phyloP scores from a whole-genome alignment of 2,888 invertebrate genomes.

The Ophion slaviceki region DNA sequence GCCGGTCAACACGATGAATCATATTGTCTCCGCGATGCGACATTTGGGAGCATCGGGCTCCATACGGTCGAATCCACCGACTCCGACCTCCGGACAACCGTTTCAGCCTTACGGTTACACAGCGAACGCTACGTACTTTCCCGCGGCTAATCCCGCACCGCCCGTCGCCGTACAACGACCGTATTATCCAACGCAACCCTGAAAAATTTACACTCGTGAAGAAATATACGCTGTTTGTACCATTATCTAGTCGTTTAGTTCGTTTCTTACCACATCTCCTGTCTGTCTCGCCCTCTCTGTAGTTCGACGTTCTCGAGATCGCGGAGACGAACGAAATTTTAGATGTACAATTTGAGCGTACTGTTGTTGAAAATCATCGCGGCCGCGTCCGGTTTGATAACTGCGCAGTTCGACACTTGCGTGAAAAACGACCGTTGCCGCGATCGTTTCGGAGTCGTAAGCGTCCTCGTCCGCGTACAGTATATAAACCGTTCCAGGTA shows the following conservation, averaged over 20 bases:
- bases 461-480: constrained; percentile 78
- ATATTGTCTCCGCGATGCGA: constrained; percentile 78
- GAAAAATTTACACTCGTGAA: constrained; percentile 46
- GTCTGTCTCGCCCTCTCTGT: neutral
- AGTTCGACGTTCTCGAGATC: neutral
- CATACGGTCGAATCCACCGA: constrained; percentile 74
- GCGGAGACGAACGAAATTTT: constrained; percentile 5
- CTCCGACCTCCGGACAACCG: constrained; percentile 72
- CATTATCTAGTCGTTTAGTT: constrained; percentile 3
- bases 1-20: constrained; percentile 79
- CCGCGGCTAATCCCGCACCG: constrained; percentile 76
- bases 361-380: constrained; percentile 61
- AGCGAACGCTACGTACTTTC: constrained; percentile 77
- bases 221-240: constrained; percentile 58
- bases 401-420: constrained; percentile 68
- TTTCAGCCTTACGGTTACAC: constrained; percentile 79
- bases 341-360: constrained; percentile 61
- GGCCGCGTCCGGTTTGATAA: constrained; percentile 45
- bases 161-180: constrained; percentile 75
- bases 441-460: constrained; percentile 76
- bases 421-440: constrained; percentile 77
- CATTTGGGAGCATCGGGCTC: constrained; percentile 73
- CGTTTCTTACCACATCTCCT: neutral
- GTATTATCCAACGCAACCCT: constrained; percentile 80
- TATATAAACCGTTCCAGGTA: constrained; percentile 76